A percentile compares a stretch with the other conserved stretches of the same genome.
phyloP scores from a whole-genome alignment of 2,888 invertebrate genomes.

The Encarsia formosa region DNA sequence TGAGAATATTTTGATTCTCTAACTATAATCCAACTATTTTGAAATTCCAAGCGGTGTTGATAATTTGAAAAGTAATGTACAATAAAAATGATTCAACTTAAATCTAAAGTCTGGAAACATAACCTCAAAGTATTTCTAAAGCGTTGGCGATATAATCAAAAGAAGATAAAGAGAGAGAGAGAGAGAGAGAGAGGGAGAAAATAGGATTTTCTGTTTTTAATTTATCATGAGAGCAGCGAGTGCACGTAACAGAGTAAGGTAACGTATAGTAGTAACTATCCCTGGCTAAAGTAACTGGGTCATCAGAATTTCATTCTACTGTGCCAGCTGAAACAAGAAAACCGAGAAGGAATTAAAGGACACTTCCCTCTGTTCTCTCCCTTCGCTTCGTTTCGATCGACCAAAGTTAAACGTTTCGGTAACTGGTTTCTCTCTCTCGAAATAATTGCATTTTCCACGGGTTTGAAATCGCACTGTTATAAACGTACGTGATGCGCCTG shows the following conservation, averaged over 20 bases:
- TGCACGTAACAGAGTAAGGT: neutral
- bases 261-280: too few relatives aligned
- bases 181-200: neutral
- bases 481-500: neutral
- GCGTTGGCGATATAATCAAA: too few relatives aligned
- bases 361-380: neutral
- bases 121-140: too few relatives aligned
- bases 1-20: too few relatives aligned
- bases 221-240: neutral
- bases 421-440: constrained; percentile 15
- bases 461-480: constrained; percentile 10
- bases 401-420: constrained; percentile 20
- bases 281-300: too few relatives aligned
- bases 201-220: constrained; percentile 3
- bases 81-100: too few relatives aligned
- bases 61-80: too few relatives aligned
- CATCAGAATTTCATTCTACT: constrained; percentile 21
- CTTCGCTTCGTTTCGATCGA: constrained; percentile 8
- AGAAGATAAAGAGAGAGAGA: neutral
- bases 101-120: too few relatives aligned
- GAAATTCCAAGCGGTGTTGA: too few relatives aligned
- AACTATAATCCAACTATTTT: too few relatives aligned
- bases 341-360: constrained; percentile 14
- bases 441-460: constrained; percentile 30
- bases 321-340: constrained; percentile 7